These are phyloP conservation scores for Aleiodes sp. DNA, from an alignment of 1,140 invertebrate genomes.

Conservation along the genomic window DNA sequence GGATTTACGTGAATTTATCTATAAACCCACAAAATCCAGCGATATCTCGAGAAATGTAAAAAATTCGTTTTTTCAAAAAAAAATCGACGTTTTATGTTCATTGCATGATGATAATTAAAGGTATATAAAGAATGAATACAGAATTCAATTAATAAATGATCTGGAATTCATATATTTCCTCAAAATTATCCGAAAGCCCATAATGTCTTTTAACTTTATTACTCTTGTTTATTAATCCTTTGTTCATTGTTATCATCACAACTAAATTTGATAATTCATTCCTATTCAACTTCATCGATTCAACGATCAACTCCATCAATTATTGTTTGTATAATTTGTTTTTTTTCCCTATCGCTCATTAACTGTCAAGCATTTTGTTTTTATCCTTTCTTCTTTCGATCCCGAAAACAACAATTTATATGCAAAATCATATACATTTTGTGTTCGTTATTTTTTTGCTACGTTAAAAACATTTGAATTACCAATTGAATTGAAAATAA, in stretches of 20 bases:
- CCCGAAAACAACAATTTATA: not conserved
- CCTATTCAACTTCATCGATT: not conserved
- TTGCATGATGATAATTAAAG: too few relatives aligned
- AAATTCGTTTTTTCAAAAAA: too few relatives aligned
- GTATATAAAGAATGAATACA: too few relatives aligned
- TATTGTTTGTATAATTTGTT: not conserved
- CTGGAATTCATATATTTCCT: slow-evolving; percentile 38
- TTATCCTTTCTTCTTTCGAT: not conserved
- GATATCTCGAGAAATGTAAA: too few relatives aligned
- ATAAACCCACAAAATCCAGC: too few relatives aligned
- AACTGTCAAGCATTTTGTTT: slow-evolving; percentile 6
- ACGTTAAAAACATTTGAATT: too few relatives aligned
- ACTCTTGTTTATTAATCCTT: not conserved
- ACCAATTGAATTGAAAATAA: too few relatives aligned
- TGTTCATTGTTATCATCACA: not conserved
- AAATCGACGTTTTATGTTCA: too few relatives aligned
- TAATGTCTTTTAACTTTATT: slow-evolving; percentile 31
- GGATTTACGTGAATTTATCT: too few relatives aligned
- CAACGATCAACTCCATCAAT: not conserved
- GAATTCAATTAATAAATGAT: slow-evolving; percentile 19
- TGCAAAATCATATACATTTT: not conserved
- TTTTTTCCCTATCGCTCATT: not conserved
- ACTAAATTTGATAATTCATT: slow-evolving; percentile 20
- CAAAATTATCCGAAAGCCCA: slow-evolving; percentile 37
- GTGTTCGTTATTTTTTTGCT: not conserved